phyloP scores from a whole-genome alignment of 2,888 invertebrate genomes.

The Cylindroiulus punctatus region DNA sequence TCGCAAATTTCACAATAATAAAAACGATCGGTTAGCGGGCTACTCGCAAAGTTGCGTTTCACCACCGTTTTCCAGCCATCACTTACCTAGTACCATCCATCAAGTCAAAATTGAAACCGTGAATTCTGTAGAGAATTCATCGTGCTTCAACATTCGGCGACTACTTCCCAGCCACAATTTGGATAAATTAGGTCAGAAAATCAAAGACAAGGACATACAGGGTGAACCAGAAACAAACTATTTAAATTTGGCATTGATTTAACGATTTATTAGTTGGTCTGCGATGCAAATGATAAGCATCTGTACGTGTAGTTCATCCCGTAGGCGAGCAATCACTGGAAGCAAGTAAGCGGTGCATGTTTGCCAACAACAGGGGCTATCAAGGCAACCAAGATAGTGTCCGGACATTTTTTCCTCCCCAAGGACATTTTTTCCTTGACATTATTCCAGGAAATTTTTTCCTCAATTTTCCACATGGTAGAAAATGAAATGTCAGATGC shows the following conservation, averaged over 20 bases:
- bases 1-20: background rate
- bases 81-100: background rate
- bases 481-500: no score
- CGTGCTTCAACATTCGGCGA: background rate
- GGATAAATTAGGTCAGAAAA: background rate
- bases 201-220: background rate
- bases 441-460: no score
- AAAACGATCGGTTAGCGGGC: background rate
- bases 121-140: background rate
- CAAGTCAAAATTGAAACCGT: background rate
- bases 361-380: background rate
- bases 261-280: no score
- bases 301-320: background rate
- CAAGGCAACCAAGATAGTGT: no score
- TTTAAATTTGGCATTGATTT: background rate
- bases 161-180: background rate
- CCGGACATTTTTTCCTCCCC: no score
- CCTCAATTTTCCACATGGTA: no score
- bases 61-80: background rate
- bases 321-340: conserved; percentile 1
- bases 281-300: no score
- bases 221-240: background rate
- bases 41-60: background rate
- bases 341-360: background rate
- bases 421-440: no score